A percentile compares a stretch with the other conserved stretches of the same genome.
phyloP scores from a whole-genome alignment of 2,113 vertebrate genomes.

The Dendrocopos noguchii region DNA sequence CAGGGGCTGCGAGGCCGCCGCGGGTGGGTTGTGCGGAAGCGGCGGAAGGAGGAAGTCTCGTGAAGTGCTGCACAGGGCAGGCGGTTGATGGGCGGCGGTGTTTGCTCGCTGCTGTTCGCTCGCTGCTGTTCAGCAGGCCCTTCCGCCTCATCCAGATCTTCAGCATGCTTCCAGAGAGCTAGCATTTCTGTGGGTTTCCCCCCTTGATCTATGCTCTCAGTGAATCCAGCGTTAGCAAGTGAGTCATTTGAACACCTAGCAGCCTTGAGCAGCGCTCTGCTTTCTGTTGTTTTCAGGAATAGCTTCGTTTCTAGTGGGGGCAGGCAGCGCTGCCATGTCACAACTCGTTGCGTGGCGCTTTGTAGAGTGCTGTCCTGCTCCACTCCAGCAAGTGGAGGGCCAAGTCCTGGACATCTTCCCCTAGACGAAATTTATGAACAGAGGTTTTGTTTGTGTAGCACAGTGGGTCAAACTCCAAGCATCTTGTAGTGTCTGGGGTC shows the following conservation, averaged over 20 bases:
- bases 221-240: not conserved
- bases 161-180: not conserved
- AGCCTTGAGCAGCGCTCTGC: not conserved
- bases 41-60: slow-evolving; percentile 42
- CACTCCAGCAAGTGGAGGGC: accelerated
- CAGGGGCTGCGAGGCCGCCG: not conserved
- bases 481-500: not conserved
- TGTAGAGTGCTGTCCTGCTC: not conserved
- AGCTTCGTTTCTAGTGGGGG: not conserved
- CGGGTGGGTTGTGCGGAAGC: not conserved
- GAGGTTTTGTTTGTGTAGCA: not conserved
- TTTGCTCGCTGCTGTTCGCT: not conserved
- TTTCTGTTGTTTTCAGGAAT: accelerated
- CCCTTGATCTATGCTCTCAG: accelerated
- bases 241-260: accelerated
- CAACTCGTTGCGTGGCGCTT: accelerated
- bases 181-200: not conserved
- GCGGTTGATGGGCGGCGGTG: not conserved
- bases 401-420: accelerated
- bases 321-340: not conserved
- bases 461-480: not conserved
- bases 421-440: not conserved
- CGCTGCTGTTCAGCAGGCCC: not conserved
- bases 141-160: not conserved
- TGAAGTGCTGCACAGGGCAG: not conserved